Percentiles rank a stretch among this genome's conserved stretches.
phyloP scores from a whole-genome alignment of 2,113 vertebrate species.

The Athene noctua region DNA sequence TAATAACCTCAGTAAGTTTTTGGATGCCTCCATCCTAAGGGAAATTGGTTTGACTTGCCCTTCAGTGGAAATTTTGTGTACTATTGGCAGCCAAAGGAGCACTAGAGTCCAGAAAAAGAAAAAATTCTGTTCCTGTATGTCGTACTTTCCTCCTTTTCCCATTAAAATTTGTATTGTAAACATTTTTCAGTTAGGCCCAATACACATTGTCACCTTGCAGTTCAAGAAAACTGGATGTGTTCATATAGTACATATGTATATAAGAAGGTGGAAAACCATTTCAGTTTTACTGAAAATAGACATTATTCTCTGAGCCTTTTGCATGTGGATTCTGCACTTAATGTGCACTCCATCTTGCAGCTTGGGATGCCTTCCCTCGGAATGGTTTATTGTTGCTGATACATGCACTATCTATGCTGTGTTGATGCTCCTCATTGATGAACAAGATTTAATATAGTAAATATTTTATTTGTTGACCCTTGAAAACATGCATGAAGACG shows the following conservation, averaged over 20 bases:
- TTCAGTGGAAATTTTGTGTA: slow-evolving; percentile 19
- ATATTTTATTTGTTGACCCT: background rate
- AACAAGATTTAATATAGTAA: background rate
- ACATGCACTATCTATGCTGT: background rate
- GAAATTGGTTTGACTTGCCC: slow-evolving; percentile 45
- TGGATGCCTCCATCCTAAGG: slow-evolving; percentile 15
- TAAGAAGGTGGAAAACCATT: background rate
- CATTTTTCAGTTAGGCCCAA: background rate
- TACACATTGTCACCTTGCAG: background rate
- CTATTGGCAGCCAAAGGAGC: background rate
- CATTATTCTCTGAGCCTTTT: background rate
- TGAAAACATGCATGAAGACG: background rate
- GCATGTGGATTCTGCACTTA: background rate
- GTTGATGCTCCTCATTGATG: background rate
- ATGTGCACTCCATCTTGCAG: background rate
- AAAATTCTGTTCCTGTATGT: background rate
- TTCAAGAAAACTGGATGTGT: background rate
- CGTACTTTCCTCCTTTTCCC: background rate
- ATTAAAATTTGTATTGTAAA: background rate
- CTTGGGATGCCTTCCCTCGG: background rate
- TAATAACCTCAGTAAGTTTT: slow-evolving; percentile 1
- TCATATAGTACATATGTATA: fast-evolving
- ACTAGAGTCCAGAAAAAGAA: background rate
- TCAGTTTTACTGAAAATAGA: background rate
- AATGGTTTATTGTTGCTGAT: background rate